A percentile compares a stretch with the other conserved stretches of the same genome.
Conservation (phyloP, 1,140 invertebrate genomes). For the Chelonus insularis region DNA sequence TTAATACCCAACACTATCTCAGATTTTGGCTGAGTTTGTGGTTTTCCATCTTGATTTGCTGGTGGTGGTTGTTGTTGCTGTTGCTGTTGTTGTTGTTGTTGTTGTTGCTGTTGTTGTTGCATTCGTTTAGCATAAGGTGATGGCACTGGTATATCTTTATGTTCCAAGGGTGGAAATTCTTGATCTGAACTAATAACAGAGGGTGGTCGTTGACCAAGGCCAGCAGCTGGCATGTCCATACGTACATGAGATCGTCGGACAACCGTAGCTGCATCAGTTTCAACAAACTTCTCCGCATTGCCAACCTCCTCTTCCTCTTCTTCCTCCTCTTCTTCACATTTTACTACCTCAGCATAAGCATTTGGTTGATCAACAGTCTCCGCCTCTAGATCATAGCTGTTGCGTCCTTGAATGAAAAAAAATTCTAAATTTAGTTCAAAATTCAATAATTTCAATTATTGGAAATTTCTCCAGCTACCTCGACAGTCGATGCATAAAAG, state of each 20-base stretch:
- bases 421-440: background rate
- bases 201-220: conserved; percentile 62
- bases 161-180: conserved; percentile 47
- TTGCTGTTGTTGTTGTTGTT: conserved; percentile 26
- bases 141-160: conserved; percentile 48
- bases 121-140: conserved; percentile 42
- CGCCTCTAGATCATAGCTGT: conserved; percentile 54
- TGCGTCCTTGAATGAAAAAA: conserved; percentile 47
- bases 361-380: conserved; percentile 47
- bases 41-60: conserved; percentile 21
- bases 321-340: conserved; percentile 15
- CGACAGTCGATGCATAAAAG: conserved; percentile 63
- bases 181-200: conserved; percentile 58
- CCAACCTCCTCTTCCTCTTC: conserved; percentile 34
- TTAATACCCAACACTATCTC: conserved; percentile 12
- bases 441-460: background rate
- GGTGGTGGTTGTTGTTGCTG: conserved; percentile 22
- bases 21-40: conserved; percentile 24
- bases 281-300: conserved; percentile 46
- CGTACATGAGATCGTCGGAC: conserved; percentile 53
- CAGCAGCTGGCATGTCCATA: conserved; percentile 66
- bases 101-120: conserved; percentile 30
- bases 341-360: conserved; percentile 38
- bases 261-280: conserved; percentile 52
- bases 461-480: conserved; percentile 48